phyloP scores from a whole-genome alignment of 37 sponge, comb jelly and placozoan species.

The Hormiphora californensis region DNA sequence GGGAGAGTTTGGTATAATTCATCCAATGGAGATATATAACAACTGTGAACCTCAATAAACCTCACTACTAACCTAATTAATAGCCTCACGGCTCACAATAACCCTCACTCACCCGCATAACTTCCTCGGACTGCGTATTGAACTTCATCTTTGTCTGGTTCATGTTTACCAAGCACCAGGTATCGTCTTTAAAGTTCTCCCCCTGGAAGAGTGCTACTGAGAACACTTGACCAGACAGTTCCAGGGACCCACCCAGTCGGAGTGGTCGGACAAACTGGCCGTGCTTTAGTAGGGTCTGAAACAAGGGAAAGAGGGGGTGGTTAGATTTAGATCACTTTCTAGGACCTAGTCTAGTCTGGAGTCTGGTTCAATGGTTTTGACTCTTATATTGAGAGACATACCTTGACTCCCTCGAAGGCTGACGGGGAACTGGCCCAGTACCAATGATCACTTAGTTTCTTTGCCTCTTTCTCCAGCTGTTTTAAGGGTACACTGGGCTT shows the following conservation, averaged over 20 bases:
- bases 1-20: too few species aligned
- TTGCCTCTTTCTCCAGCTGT: slow-evolving; percentile 35
- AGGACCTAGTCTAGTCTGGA: too few species aligned
- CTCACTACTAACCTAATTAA: too few species aligned
- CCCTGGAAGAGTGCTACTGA: slow-evolving; percentile 47
- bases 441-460: slow-evolving; percentile 26
- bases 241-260: slow-evolving; percentile 8
- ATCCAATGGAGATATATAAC: too few species aligned
- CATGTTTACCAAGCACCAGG: slow-evolving; percentile 17
- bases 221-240: neutral
- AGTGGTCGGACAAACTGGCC: neutral
- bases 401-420: slow-evolving; percentile 42
- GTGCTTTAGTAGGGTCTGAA: neutral
- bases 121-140: slow-evolving; percentile 27
- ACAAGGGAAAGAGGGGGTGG: neutral
- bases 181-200: slow-evolving; percentile 43
- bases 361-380: too few species aligned
- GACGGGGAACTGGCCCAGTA: slow-evolving; percentile 39
- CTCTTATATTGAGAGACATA: neutral
- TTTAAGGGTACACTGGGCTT: slow-evolving; percentile 7
- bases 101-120: neutral
- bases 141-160: slow-evolving; percentile 33
- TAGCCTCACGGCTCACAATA: too few species aligned
- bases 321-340: too few species aligned
- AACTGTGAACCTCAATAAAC: too few species aligned